A percentile compares a stretch with the other conserved stretches of the same genome.
These are phyloP conservation scores for Corydoras maculifer DNA, from an alignment of 2,113 vertebrate genomes.

Conservation along the genomic window DNA sequence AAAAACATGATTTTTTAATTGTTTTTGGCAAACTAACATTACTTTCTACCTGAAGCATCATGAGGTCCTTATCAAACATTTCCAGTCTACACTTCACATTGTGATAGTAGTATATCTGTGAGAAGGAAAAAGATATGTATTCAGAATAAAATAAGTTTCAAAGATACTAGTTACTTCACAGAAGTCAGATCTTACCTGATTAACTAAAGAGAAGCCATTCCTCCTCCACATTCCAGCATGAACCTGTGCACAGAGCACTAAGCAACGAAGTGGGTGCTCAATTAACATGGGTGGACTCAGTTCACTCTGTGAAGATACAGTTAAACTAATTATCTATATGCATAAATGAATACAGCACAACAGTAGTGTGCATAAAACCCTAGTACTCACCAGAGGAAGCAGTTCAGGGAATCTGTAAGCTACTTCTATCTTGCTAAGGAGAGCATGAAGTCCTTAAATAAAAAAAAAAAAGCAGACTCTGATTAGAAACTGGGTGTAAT, in stretches of 20 bases:
- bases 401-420: conserved; percentile 87
- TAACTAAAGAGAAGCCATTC: conserved; percentile 95
- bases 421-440: conserved; percentile 90
- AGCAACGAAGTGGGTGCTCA: conserved; percentile 89
- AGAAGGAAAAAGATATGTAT: conserved; percentile 7
- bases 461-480: background rate
- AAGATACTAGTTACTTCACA: background rate
- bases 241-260: conserved; percentile 94
- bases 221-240: conserved; percentile 98
- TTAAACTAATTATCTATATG: background rate
- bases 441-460: conserved; percentile 81
- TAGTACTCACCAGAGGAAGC: conserved; percentile 82
- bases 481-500: background rate
- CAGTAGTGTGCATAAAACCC: background rate
- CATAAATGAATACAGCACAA: background rate
- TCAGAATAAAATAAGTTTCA: background rate
- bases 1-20: no score
- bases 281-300: conserved; percentile 92
- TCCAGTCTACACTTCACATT: conserved; percentile 95
- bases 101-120: conserved; percentile 97
- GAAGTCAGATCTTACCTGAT: conserved; percentile 72
- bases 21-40: no score
- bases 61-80: conserved; percentile 98
- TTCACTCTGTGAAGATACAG: conserved; percentile 73
- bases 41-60: conserved; percentile 82